phyloP scores from a whole-genome alignment of 2,113 vertebrate genomes.

The Dicaeum eximium region DNA sequence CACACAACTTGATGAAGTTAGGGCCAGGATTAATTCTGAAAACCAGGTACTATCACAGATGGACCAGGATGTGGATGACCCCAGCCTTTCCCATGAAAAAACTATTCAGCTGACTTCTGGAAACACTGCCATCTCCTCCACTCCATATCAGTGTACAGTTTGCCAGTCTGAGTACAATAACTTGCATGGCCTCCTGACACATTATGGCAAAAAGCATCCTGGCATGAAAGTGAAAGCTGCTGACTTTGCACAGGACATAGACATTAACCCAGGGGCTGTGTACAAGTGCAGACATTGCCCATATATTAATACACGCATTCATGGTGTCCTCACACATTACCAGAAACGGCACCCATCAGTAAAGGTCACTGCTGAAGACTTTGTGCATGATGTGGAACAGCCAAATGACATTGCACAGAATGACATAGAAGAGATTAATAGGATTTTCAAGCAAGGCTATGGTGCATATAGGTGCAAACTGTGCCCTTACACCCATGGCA shows the following conservation, averaged over 20 bases:
- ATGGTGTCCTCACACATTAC: not conserved
- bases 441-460: conserved; percentile 92
- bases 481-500: conserved; percentile 90
- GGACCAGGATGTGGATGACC: conserved; percentile 66
- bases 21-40: conserved; percentile 55
- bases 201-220: conserved; percentile 95
- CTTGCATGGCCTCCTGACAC: conserved; percentile 90
- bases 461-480: conserved; percentile 92
- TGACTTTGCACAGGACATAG: not conserved
- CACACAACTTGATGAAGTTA: not conserved
- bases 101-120: conserved; percentile 73
- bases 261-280: not conserved
- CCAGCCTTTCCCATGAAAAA: conserved; percentile 75
- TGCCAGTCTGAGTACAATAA: conserved; percentile 95
- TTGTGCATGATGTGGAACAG: conserved; percentile 88
- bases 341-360: not conserved
- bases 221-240: conserved; percentile 93
- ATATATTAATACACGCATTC: not conserved
- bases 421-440: conserved; percentile 85
- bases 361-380: conserved; percentile 76
- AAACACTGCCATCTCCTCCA: conserved; percentile 79
- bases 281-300: not conserved
- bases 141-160: conserved; percentile 90
- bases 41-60: conserved; percentile 35
- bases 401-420: conserved; percentile 71